Percentiles rank a stretch among this genome's conserved stretches.
These are phyloP conservation scores for Nautilus pompilius DNA, from an alignment of 1,140 invertebrate genomes.

Conservation along the genomic window DNA sequence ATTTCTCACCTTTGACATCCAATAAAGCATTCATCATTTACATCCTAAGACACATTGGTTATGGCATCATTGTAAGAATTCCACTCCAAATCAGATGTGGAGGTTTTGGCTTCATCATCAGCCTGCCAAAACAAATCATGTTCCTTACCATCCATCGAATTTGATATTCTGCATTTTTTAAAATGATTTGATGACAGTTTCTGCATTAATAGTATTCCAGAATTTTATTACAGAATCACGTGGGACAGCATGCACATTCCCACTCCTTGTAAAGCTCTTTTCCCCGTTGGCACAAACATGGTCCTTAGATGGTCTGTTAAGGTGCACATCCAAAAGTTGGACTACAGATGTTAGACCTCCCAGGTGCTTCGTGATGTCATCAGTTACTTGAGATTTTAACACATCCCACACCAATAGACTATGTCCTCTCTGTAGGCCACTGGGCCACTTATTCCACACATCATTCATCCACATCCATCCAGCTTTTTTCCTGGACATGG, in stretches of 20 bases:
- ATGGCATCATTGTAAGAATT: too few relatives aligned
- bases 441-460: neutral
- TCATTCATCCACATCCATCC: neutral
- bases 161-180: neutral
- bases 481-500: neutral
- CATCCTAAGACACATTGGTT: too few relatives aligned
- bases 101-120: too few relatives aligned
- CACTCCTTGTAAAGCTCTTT: neutral
- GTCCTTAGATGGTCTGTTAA: too few relatives aligned
- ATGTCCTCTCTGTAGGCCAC: neutral
- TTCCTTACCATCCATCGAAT: slow-evolving; percentile 1
- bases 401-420: slow-evolving; percentile 20
- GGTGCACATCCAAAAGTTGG: slow-evolving; percentile 21
- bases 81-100: too few relatives aligned
- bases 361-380: neutral
- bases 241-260: neutral
- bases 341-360: slow-evolving; percentile 16
- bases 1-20: too few relatives aligned
- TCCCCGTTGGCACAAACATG: too few relatives aligned
- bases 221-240: neutral
- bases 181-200: too few relatives aligned
- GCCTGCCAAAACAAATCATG: too few relatives aligned
- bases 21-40: too few relatives aligned
- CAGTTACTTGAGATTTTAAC: slow-evolving; percentile 11
- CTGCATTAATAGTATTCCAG: neutral